A percentile compares a stretch with the other conserved stretches of the same genome.
Evolutionary conservation across 2,888 invertebrate species (phyloP).

Genomic region (Pomacea canaliculata): DNA sequence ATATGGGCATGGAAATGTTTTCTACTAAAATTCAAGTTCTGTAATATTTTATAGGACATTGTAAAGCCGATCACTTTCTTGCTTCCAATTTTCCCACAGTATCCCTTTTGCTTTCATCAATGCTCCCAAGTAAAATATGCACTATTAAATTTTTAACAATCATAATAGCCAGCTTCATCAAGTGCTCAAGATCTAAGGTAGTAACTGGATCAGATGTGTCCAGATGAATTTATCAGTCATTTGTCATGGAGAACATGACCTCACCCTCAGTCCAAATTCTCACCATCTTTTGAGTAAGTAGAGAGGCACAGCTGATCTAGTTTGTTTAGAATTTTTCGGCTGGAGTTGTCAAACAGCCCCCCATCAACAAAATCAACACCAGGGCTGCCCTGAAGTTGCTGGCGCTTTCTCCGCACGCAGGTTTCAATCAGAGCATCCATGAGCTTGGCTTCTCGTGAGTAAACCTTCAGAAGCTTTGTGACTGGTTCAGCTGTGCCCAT

Average conservation of each 20-base stretch:
- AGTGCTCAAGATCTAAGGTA: too few relatives aligned
- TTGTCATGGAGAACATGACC: not conserved
- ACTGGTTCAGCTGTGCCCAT: constrained; percentile 76
- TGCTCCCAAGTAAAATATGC: too few relatives aligned
- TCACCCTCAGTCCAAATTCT: constrained; percentile 6
- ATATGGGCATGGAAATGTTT: too few relatives aligned
- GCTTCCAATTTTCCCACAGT: too few relatives aligned
- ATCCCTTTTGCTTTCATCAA: too few relatives aligned
- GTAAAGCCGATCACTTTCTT: too few relatives aligned
- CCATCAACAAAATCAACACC: constrained; percentile 34
- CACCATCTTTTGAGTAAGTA: constrained; percentile 46
- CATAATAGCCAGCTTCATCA: too few relatives aligned
- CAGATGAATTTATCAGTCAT: too few relatives aligned
- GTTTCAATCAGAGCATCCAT: constrained; percentile 66
- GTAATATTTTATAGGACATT: too few relatives aligned
- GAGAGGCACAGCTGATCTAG: constrained; percentile 49
- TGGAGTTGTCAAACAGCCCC: constrained; percentile 34
- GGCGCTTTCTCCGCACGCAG: constrained; percentile 52
- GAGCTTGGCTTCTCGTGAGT: constrained; percentile 73
- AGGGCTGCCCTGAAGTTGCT: constrained; percentile 13
- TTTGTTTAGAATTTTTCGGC: constrained; percentile 48
- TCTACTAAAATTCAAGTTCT: too few relatives aligned
- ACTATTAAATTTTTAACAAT: too few relatives aligned
- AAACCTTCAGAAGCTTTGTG: constrained; percentile 82
- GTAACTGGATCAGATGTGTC: too few relatives aligned